Evolutionary conservation across 1,140 invertebrate species (phyloP).

Genomic region (Drosophila pseudoananassae): DNA sequence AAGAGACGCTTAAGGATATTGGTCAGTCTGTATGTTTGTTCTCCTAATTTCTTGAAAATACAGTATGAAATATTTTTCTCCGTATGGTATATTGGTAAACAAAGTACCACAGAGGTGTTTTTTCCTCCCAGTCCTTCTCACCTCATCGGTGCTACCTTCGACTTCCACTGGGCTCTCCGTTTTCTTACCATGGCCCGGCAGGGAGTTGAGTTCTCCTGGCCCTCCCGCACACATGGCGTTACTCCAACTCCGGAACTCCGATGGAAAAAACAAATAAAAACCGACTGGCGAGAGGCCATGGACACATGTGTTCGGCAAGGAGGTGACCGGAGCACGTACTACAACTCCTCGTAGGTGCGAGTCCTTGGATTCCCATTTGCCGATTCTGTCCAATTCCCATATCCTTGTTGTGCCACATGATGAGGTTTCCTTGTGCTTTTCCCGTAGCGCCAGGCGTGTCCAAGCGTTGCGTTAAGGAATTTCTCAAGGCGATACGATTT

Average conservation of each 20-base stretch:
- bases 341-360: constrained; percentile 60
- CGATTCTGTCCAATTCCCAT: constrained; percentile 7
- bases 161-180: constrained; percentile 53
- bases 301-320: constrained; percentile 41
- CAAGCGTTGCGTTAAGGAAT: constrained; percentile 50
- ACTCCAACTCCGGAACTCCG: constrained; percentile 42
- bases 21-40: no score
- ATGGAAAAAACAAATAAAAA: constrained; percentile 51
- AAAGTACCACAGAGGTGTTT: not conserved
- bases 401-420: constrained; percentile 64
- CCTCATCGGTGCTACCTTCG: constrained; percentile 51
- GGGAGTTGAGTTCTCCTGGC: constrained; percentile 60
- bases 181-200: constrained; percentile 44
- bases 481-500: constrained; percentile 57
- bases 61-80: no score
- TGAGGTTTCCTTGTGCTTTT: constrained; percentile 60
- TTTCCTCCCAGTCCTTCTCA: constrained; percentile 11
- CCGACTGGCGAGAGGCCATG: constrained; percentile 21
- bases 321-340: constrained; percentile 58
- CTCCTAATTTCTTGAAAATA: no score
- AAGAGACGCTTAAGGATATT: no score
- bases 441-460: constrained; percentile 77
- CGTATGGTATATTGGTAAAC: not conserved
- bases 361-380: constrained; percentile 33
- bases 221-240: constrained; percentile 28